Percentiles rank a stretch among this genome's conserved stretches.
Conservation (phyloP, 2,888 invertebrate genomes). For the Alentia gelatinosa region DNA sequence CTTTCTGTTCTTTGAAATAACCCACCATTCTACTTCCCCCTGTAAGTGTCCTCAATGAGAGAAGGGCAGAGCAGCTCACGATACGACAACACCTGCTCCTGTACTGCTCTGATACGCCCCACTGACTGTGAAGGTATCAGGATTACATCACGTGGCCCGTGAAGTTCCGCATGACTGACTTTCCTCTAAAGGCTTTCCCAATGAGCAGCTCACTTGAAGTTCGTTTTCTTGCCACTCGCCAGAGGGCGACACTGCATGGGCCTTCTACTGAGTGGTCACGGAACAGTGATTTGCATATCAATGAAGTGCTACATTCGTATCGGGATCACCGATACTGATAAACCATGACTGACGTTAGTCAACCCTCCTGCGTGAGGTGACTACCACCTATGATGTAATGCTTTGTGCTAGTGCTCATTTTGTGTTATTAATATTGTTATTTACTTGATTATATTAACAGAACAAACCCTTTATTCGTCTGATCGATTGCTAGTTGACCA, state of each 20-base stretch:
- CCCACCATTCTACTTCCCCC: background rate
- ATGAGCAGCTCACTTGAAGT: conserved; percentile 31
- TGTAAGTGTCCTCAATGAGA: background rate
- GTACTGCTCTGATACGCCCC: background rate
- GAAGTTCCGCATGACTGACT: background rate
- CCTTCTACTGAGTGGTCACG: background rate
- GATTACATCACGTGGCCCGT: background rate
- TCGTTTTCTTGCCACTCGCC: conserved; percentile 21
- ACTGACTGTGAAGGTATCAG: background rate
- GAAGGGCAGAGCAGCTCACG: background rate
- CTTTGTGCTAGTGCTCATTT: background rate
- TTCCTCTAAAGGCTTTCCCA: background rate
- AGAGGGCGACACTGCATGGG: background rate
- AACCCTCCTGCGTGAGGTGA: background rate
- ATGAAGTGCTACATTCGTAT: background rate
- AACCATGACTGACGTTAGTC: background rate
- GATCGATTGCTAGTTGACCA: too few relatives aligned
- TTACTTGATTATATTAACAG: too few relatives aligned
- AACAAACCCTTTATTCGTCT: too few relatives aligned
- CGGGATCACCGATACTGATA: background rate
- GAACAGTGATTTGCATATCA: background rate
- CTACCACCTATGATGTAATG: background rate
- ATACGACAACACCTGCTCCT: background rate
- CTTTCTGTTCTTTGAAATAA: too few relatives aligned
- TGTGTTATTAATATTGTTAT: background rate